These are phyloP conservation scores for Rhadina sibilatrix DNA, from an alignment of 2,113 vertebrate genomes.

Conservation along the genomic window DNA sequence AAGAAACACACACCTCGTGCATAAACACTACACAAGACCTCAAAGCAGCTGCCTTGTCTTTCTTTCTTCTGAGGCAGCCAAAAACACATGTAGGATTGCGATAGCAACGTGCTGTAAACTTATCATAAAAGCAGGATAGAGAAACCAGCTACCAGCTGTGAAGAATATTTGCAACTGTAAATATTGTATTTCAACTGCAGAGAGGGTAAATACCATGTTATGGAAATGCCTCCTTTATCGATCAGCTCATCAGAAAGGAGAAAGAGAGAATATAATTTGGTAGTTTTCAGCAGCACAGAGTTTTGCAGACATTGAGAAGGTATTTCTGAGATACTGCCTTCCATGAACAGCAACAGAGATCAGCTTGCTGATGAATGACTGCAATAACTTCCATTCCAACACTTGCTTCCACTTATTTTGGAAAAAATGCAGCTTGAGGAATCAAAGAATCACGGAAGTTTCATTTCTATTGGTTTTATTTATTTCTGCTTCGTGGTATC, in stretches of 20 bases:
- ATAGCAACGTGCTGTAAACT: conserved; percentile 19
- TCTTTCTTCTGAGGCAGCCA: not conserved
- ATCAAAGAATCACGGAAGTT: not conserved
- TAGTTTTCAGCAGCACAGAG: not conserved
- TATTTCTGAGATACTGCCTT: conserved; percentile 15
- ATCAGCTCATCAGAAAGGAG: conserved; percentile 50
- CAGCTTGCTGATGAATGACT: conserved; percentile 2
- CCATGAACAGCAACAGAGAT: not conserved
- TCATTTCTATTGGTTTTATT: not conserved
- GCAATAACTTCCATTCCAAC: not conserved
- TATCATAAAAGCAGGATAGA: conserved; percentile 33
- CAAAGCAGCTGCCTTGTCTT: not conserved
- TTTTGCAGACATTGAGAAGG: not conserved
- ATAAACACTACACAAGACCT: not conserved
- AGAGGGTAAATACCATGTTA: conserved; percentile 26
- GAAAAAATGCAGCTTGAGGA: not conserved
- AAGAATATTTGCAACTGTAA: conserved; percentile 61
- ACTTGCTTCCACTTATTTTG: not conserved
- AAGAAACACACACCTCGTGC: not conserved
- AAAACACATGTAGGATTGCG: not conserved
- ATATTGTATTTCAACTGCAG: conserved; percentile 43
- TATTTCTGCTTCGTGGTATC: not conserved
- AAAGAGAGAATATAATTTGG: not conserved
- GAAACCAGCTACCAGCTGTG: conserved; percentile 57
- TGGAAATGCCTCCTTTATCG: conserved; percentile 57